Evolutionary conservation across 2,113 vertebrate genomes (phyloP).

Genomic region (Burhinus oedicnemus): DNA sequence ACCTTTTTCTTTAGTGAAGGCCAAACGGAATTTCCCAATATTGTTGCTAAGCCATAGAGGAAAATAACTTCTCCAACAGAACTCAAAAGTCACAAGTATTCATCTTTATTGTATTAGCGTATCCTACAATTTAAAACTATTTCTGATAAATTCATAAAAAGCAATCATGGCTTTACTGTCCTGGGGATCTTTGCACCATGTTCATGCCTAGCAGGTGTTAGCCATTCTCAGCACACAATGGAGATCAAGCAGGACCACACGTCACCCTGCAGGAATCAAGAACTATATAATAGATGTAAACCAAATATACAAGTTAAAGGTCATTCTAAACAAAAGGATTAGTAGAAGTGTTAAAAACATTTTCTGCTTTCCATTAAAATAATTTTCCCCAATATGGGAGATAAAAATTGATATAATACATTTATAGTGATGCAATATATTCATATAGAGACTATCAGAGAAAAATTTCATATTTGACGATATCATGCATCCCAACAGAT

Average conservation of each 20-base stretch:
- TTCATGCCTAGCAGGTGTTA: not conserved
- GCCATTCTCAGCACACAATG: not conserved
- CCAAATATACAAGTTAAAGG: not conserved
- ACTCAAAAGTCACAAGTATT: not conserved
- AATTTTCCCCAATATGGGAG: not conserved
- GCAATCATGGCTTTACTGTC: not conserved
- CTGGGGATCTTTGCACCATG: not conserved
- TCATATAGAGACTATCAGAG: not conserved
- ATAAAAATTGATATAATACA: not conserved
- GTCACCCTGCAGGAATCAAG: not conserved
- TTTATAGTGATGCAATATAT: not conserved
- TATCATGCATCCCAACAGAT: not conserved
- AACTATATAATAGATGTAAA: not conserved
- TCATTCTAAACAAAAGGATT: not conserved
- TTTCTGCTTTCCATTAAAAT: not conserved
- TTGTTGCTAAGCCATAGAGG: not conserved
- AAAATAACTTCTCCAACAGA: not conserved
- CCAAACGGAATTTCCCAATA: not conserved
- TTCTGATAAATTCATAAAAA: not conserved
- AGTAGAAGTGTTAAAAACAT: not conserved
- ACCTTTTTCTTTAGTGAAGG: not conserved
- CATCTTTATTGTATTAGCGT: not conserved
- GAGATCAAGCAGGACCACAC: not conserved
- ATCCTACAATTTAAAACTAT: not conserved
- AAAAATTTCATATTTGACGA: not conserved